phyloP scores from a whole-genome alignment of 2,113 vertebrate genomes.

The Stigmatopora argus region DNA sequence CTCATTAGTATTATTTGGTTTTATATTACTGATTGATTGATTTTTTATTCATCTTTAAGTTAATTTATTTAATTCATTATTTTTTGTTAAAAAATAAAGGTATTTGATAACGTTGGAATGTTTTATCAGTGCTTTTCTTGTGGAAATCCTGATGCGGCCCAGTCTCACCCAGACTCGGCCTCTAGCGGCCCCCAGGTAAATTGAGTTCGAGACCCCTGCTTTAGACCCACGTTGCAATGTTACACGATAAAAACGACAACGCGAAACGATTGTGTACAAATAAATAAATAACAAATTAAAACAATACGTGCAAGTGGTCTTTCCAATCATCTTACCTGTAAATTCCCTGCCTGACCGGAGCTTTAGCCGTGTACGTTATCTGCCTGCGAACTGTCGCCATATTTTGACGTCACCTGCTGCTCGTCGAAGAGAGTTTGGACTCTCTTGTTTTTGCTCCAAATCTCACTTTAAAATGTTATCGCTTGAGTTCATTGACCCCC shows the following conservation, averaged over 20 bases:
- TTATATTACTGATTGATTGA: too few species aligned
- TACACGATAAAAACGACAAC: not conserved
- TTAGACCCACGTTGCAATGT: not conserved
- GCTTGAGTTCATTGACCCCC: conserved; percentile 22
- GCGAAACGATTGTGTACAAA: not conserved
- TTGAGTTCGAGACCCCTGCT: too few species aligned
- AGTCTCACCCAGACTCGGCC: too few species aligned
- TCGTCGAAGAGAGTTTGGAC: not conserved
- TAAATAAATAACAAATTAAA: too few species aligned
- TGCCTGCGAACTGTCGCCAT: conserved; percentile 60
- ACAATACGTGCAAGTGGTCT: not conserved
- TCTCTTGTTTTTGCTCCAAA: not conserved
- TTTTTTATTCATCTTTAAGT: too few species aligned
- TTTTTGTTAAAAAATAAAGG: too few species aligned
- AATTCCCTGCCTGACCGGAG: conserved; percentile 67
- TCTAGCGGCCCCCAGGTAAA: too few species aligned
- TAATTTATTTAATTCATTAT: too few species aligned
- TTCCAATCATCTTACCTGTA: conserved; percentile 63
- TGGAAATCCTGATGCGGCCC: too few species aligned
- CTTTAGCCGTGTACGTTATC: conserved; percentile 58
- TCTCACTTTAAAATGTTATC: conserved; percentile 13
- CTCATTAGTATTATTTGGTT: too few species aligned
- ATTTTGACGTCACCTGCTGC: not conserved
- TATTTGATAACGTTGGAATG: too few species aligned
- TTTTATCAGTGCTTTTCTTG: too few species aligned